Evolutionary conservation across 2,888 invertebrate genomes (phyloP).

Genomic region (Leuctra nigra): DNA sequence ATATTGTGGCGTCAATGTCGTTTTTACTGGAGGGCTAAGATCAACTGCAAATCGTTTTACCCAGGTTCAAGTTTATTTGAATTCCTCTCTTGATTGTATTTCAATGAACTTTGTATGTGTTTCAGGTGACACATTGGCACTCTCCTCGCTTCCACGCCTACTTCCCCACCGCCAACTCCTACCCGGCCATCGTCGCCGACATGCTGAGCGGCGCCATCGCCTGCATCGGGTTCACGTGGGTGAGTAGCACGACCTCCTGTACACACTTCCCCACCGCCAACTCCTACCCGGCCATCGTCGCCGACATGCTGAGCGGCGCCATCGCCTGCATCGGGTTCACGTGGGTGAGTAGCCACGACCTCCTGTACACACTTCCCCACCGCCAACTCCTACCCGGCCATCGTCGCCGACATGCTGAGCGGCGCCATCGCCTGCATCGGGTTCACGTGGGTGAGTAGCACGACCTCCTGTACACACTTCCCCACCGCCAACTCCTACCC

Average conservation of each 20-base stretch:
- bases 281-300: background rate
- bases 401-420: conserved; percentile 74
- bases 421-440: conserved; percentile 94
- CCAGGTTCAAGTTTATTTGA: too few species aligned
- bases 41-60: too few species aligned
- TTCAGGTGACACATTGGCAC: conserved; percentile 87
- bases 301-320: conserved; percentile 90
- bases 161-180: conserved; percentile 89
- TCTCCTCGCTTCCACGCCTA: conserved; percentile 94
- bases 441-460: conserved; percentile 84
- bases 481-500: too few species aligned
- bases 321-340: conserved; percentile 95
- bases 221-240: conserved; percentile 96
- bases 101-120: conserved; percentile 15
- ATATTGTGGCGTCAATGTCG: too few species aligned
- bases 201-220: conserved; percentile 93
- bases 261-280: too few species aligned
- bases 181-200: conserved; percentile 89
- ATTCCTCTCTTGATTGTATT: too few species aligned
- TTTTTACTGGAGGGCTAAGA: too few species aligned
- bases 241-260: too few species aligned
- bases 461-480: too few species aligned
- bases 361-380: too few species aligned
- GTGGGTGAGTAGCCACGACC: conserved; percentile 77
- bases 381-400: too few species aligned